Evolutionary conservation across 2,797 vertebrate genomes (phyloP).

Genomic region (Coranthus polyacanthus): DNA sequence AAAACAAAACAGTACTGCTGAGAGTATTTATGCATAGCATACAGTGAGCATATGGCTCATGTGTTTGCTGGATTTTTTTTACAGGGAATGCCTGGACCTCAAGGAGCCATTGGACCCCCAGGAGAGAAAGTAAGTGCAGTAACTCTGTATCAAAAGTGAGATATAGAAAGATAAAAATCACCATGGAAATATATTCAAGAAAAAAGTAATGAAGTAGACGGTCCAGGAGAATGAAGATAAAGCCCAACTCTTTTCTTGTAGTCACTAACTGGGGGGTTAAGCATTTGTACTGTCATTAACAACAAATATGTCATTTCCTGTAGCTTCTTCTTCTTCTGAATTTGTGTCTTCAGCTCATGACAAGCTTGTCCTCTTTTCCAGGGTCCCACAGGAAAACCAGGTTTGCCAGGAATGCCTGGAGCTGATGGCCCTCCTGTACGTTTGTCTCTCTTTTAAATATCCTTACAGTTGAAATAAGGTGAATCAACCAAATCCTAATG

Average conservation of each 20-base stretch:
- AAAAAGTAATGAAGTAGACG: background rate
- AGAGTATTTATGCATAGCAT: background rate
- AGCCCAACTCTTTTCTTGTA: background rate
- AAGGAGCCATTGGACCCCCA: conserved; percentile 89
- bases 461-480: background rate
- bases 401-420: conserved; percentile 93
- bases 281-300: background rate
- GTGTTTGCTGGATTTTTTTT: conserved; percentile 8
- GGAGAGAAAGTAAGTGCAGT: conserved; percentile 89
- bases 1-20: fast-evolving
- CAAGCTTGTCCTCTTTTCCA: conserved; percentile 53
- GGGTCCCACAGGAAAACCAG: conserved; percentile 93
- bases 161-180: background rate
- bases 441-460: background rate
- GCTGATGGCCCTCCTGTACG: conserved; percentile 92
- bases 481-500: fast-evolving
- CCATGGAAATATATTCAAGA: background rate
- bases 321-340: background rate
- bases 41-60: background rate
- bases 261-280: background rate
- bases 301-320: too few relatives aligned
- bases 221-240: background rate
- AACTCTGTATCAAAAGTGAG: background rate
- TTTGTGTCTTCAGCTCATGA: background rate
- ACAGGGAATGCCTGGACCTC: conserved; percentile 91